These are phyloP conservation scores for Zophobas atratus DNA, from an alignment of 1,140 invertebrate genomes.

Conservation along the genomic window DNA sequence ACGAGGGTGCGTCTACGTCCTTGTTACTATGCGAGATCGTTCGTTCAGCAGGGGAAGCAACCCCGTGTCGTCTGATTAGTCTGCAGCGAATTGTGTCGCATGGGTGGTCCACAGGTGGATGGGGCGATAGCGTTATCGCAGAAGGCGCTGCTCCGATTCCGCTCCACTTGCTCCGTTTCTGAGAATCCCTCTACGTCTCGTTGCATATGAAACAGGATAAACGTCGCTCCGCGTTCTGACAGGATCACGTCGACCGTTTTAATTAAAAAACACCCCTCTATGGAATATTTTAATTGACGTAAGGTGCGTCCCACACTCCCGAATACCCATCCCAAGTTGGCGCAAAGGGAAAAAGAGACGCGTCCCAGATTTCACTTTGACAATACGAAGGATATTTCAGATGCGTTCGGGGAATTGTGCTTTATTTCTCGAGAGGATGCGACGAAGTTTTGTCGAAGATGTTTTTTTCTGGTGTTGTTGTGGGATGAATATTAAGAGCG, in stretches of 20 bases:
- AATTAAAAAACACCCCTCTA: conserved; percentile 23
- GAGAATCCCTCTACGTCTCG: not conserved
- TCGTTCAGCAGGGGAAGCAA: no score
- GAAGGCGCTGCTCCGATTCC: conserved; percentile 22
- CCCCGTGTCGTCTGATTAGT: not conserved
- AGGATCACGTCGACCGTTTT: conserved; percentile 22
- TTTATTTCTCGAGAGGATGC: conserved; percentile 15
- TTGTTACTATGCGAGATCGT: no score
- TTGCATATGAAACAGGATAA: conserved; percentile 40
- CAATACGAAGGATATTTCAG: conserved; percentile 13
- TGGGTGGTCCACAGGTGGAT: conserved; percentile 36
- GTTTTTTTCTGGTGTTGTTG: not conserved
- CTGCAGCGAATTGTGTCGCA: conserved; percentile 5
- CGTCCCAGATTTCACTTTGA: conserved; percentile 13
- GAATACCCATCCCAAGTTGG: not conserved
- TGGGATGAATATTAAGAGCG: conserved; percentile 19
- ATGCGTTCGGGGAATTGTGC: not conserved
- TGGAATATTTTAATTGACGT: conserved; percentile 21
- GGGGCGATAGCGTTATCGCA: conserved; percentile 30
- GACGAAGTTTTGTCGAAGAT: not conserved
- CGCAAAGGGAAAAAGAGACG: not conserved
- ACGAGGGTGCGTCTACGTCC: no score
- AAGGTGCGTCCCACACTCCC: not conserved
- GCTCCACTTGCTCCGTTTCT: conserved; percentile 14
- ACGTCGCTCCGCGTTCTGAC: not conserved